Conservation (phyloP, 1,140 invertebrate genomes). For the Panagrolaimus sp. region DNA sequence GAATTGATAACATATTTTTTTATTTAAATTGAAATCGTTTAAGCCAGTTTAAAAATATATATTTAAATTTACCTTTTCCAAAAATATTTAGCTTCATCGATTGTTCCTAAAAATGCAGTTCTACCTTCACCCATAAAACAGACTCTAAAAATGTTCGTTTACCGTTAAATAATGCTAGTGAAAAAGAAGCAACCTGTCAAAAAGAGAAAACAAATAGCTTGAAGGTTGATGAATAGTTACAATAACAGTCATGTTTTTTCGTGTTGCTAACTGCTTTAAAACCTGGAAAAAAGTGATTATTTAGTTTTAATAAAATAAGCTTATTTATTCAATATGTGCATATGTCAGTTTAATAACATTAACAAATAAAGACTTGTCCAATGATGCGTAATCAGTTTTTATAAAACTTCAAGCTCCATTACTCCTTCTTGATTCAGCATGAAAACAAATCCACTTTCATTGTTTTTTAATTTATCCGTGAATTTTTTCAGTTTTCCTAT, state of each 20-base stretch:
- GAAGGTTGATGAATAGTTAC: constrained; percentile 93
- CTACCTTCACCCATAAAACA: constrained; percentile 74
- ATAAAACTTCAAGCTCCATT: too few species aligned
- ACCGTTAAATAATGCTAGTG: constrained; percentile 64
- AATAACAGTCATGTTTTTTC: constrained; percentile 63
- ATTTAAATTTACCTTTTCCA: constrained; percentile 43
- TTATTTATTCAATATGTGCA: too few species aligned
- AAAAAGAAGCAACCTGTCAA: constrained; percentile 67
- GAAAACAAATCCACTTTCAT: too few species aligned
- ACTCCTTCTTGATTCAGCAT: too few species aligned
- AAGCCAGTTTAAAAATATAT: too few species aligned
- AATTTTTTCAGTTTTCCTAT: too few species aligned
- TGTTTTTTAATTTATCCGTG: too few species aligned
- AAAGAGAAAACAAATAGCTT: constrained; percentile 82
- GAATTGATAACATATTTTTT: too few species aligned
- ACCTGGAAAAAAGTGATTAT: constrained; percentile 78
- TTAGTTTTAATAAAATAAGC: constrained; percentile 62
- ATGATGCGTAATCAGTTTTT: too few species aligned
- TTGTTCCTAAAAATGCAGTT: constrained; percentile 78
- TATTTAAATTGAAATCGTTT: too few species aligned
- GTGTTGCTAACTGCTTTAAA: background rate
- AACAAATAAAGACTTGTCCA: too few species aligned
- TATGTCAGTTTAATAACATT: too few species aligned
- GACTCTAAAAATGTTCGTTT: constrained; percentile 73
- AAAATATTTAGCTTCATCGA: constrained; percentile 61